These are phyloP conservation scores for Terrapene triunguis DNA, from an alignment of 2,113 vertebrate species.

Conservation along the genomic window DNA sequence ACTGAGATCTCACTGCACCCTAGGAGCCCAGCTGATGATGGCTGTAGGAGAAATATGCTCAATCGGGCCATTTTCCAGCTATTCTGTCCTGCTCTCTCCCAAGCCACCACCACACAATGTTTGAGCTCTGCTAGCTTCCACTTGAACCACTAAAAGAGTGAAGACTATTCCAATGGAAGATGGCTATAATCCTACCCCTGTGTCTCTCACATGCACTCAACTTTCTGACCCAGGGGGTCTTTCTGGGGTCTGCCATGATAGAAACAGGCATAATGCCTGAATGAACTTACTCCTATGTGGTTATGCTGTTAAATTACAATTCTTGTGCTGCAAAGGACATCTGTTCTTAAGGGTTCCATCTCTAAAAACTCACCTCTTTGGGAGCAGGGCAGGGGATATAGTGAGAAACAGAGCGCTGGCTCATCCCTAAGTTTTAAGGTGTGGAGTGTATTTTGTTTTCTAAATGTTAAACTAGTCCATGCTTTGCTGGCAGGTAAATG, in stretches of 20 bases:
- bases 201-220: background rate
- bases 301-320: background rate
- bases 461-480: background rate
- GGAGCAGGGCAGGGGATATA: background rate
- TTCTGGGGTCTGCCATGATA: background rate
- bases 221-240: background rate
- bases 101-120: background rate
- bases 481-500: background rate
- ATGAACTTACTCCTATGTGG: background rate
- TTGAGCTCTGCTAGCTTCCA: background rate
- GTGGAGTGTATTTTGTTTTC: background rate
- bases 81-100: conserved; percentile 24
- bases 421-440: background rate
- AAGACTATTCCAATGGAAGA: background rate
- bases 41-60: background rate
- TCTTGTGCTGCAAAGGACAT: background rate
- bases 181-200: background rate
- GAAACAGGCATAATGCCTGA: background rate
- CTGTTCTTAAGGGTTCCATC: background rate
- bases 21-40: background rate
- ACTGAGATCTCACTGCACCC: background rate
- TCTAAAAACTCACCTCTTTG: background rate
- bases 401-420: background rate
- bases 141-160: background rate
- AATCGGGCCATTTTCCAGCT: background rate